Base-by-base conservation (phyloP, 2,113 vertebrate species). In the Chunga burmeisteri region DNA sequence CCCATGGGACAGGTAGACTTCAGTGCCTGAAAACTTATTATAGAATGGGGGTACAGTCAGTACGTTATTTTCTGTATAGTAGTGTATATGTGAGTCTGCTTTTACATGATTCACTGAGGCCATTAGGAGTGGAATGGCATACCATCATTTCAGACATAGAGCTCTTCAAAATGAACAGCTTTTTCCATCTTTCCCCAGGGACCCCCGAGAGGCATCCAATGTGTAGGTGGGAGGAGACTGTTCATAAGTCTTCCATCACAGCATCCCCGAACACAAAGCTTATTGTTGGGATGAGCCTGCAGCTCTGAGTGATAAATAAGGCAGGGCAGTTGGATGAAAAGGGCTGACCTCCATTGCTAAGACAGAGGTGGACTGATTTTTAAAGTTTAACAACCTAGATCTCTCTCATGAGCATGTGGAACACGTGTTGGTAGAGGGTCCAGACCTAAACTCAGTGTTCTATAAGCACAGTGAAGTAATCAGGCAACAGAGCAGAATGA, bases 21-120 rank as follows among this genome's bases (percentile, higher is more conserved):
- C 79, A 86, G 82, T 82, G 79, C 92, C 93, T 95, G 92, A 91
- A 94, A 96, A 94, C 79, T 94, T 94, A 85, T 82, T 90, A 59
- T 4, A 58, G 77, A 78, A 77, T 0, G 1, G 32, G 32, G 62
- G 40, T 87, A 93, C 71, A 91, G 82, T 80, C 61, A 81, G 80
- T 59, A 25, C 29, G 55, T 95, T 95, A 75, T 94, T 88, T 94
- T 95, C 80, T 92, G 61, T 30, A 18, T 46, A 88, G 59, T 52
- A 88, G 66, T 29, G 21, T 22, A 6, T 65, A 46, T 58, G 65
- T 83, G 63, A 36, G 23, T 90, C 91, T 80, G 49, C 88, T 94
- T 92, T 80, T 72, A 87, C 66, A 12, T 94, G 91, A 96, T 94
- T 96, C 80, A 96, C 29, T 36, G 75, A 84, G 86, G 83, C 81